Evolutionary conservation across 1,140 invertebrate species (phyloP).

Genomic region (Trichomalopsis sarcophagae): DNA sequence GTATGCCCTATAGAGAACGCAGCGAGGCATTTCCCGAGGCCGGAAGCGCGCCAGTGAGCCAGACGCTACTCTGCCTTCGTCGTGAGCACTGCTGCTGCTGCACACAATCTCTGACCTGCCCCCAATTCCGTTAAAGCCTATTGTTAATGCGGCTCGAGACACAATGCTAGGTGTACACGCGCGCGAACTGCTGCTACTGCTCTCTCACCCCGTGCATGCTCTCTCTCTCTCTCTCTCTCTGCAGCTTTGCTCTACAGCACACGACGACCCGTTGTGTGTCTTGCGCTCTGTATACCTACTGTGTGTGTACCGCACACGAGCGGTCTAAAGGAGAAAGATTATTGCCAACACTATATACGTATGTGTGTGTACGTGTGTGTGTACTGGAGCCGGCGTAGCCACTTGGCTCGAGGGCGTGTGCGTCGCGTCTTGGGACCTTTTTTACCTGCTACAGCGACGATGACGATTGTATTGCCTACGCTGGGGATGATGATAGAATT

Average conservation of each 20-base stretch:
- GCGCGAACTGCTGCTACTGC: neutral
- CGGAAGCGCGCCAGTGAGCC: neutral
- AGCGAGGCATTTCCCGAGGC: conserved; percentile 34
- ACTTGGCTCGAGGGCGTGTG: too few species aligned
- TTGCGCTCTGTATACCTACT: neutral
- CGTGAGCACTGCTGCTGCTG: neutral
- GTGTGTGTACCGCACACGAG: too few species aligned
- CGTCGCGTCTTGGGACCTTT: neutral
- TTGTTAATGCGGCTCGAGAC: conserved; percentile 29
- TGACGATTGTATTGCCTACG: neutral
- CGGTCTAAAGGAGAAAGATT: too few species aligned
- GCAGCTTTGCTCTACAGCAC: neutral
- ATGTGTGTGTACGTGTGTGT: too few species aligned
- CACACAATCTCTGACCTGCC: conserved; percentile 35
- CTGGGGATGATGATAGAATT: neutral
- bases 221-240: neutral
- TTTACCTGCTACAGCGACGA: too few species aligned
- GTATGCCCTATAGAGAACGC: neutral
- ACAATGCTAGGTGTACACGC: conserved; percentile 28
- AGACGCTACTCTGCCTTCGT: neutral
- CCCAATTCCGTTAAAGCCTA: conserved; percentile 28
- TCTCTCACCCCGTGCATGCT: neutral
- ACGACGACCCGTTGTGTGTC: neutral
- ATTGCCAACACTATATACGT: too few species aligned
- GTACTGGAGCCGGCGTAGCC: too few species aligned